These are phyloP conservation scores for Orientallactaga bullata DNA, from an alignment of 2,113 vertebrate species.

Conservation along the genomic window DNA sequence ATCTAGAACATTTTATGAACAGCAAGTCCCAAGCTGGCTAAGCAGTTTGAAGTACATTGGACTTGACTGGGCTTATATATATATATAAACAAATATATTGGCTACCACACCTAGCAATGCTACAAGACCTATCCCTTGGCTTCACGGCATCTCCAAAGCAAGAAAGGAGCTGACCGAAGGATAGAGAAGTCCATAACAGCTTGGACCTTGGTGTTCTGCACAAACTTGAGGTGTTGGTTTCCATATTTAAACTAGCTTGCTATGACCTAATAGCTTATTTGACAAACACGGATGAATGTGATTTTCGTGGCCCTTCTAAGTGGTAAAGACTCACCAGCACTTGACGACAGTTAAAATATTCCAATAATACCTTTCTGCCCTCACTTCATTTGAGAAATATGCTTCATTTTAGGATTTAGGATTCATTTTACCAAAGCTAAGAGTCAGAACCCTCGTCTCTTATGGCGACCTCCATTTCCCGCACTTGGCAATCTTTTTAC, in stretches of 20 bases:
- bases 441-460: slow-evolving; percentile 2
- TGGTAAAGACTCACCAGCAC: not conserved
- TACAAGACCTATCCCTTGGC: not conserved
- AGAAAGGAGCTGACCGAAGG: not conserved
- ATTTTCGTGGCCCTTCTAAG: not conserved
- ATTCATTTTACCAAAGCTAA: not conserved
- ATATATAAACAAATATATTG: not conserved
- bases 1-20: slow-evolving; percentile 5
- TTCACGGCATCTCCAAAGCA: not conserved
- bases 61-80: not conserved
- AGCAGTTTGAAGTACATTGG: not conserved
- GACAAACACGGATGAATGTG: not conserved
- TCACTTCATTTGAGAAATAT: not conserved
- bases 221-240: not conserved
- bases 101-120: no score
- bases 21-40: not conserved
- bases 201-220: not conserved
- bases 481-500: not conserved
- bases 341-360: not conserved
- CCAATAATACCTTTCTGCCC: not conserved
- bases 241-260: slow-evolving; percentile 23
- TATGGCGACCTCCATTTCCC: not conserved
- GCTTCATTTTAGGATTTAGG: not conserved
- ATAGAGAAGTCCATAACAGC: not conserved
- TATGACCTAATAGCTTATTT: not conserved